Evolutionary conservation across 2,113 vertebrate genomes (phyloP).

Genomic region (Prunella fulvescens): DNA sequence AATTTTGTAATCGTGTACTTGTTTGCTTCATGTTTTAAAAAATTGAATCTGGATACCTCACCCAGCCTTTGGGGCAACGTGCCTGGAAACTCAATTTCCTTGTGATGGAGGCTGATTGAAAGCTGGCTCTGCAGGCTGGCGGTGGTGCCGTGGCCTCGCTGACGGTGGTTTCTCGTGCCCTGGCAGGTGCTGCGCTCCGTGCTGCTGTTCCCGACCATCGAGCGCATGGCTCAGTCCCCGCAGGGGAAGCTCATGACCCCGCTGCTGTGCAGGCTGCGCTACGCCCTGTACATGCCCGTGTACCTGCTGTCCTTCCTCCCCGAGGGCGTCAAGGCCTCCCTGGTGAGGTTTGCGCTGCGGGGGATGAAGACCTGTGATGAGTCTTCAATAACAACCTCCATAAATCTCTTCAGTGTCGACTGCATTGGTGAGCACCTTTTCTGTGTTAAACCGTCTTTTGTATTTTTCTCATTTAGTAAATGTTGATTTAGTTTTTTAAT

Average conservation of each 20-base stretch:
- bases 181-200: conserved; percentile 83
- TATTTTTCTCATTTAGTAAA: neutral
- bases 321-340: conserved; percentile 70
- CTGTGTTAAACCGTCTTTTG: neutral
- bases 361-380: conserved; percentile 62
- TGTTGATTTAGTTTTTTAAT: neutral
- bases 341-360: conserved; percentile 70
- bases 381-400: conserved; percentile 61
- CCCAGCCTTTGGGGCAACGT: neutral
- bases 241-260: conserved; percentile 88
- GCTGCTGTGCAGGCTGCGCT: conserved; percentile 85
- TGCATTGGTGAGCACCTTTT: conserved; percentile 79
- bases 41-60: accelerated
- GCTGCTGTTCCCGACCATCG: conserved; percentile 94
- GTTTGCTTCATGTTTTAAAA: neutral
- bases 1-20: neutral
- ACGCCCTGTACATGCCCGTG: conserved; percentile 78
- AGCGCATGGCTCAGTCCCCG: conserved; percentile 87
- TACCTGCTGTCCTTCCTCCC: conserved; percentile 86
- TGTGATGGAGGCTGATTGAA: accelerated
- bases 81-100: neutral
- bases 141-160: neutral
- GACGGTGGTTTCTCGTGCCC: neutral
- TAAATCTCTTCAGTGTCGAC: conserved; percentile 80
- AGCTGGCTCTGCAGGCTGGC: accelerated